Evolutionary conservation across 2,113 vertebrate species (phyloP), one percentile per base, ranked within the genome.

Genomic region (Piprites chloris): DNA sequence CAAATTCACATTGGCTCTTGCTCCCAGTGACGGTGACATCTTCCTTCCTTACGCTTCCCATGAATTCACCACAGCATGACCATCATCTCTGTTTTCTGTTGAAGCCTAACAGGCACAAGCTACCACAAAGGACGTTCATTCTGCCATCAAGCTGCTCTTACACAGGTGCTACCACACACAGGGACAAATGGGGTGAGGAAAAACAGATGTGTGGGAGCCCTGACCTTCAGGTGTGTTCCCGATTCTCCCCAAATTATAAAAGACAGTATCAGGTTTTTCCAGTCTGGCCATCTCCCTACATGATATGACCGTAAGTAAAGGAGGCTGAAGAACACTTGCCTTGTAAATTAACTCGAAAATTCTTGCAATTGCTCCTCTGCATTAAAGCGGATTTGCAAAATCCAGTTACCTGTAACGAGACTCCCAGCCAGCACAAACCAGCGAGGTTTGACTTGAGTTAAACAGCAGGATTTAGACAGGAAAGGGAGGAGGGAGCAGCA

Each of bases 331-430:
- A n/a, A 59, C 39, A 46, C 26, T 39, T 44, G 22, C 19, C 27
- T 35, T 52, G 39, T 41, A 89, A 94, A 90, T 44, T 12, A 72
- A 81, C 39, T 86, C 61, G 16, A 52, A 71, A 88, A 88, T 85
- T 84, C 50, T 63, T 71, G 14, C 55, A 71, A 65, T 46, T 44
- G 27, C 37, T 83, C 46, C 72, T 50, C 67, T 79, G 24, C 39
- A n/a, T 55, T 88, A 73, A 79, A 93, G 42, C 28, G 77, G 83
- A 92, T 94, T 47, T 92, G 35, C 37, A 95, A 73, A 90, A 95
- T 82, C 71, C 89, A 79, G 73, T 96, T 90, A 75, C 69, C 65
- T 62, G 62, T 61, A 66, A 73, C 14, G 5, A 94, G 39, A 67
- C 67, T 53, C 30, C 13, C 61, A 84, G 50, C 16, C 24, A 62